Conservation (phyloP, 2,888 invertebrate species). For the Mesoligia furuncula region DNA sequence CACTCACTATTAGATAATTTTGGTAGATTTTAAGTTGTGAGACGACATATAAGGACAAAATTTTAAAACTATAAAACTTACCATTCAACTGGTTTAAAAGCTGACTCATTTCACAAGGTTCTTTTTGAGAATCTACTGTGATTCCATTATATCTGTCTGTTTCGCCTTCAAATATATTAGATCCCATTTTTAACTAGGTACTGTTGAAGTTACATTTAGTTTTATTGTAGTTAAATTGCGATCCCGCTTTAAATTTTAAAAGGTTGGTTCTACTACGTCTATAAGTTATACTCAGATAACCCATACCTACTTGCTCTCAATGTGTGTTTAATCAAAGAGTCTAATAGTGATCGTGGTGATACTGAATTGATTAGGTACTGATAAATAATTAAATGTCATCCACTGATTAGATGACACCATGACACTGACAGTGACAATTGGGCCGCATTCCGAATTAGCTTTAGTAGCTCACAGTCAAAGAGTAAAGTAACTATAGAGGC, state of each 20-base stretch:
- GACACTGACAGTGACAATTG: too few species aligned
- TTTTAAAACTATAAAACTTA: conserved; percentile 74
- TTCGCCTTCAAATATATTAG: conserved; percentile 76
- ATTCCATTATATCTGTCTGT: conserved; percentile 94
- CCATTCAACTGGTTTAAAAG: conserved; percentile 91
- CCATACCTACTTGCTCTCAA: background rate
- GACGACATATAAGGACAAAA: background rate
- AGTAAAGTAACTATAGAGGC: too few species aligned
- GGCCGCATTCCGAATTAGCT: too few species aligned
- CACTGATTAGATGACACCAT: too few species aligned
- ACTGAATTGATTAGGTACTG: too few species aligned
- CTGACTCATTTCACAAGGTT: conserved; percentile 87
- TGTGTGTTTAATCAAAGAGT: too few species aligned
- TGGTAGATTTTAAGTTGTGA: background rate
- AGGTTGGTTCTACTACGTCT: background rate
- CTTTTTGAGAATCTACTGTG: conserved; percentile 92
- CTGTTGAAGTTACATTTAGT: conserved; percentile 2
- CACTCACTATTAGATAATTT: background rate
- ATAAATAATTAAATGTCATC: too few species aligned
- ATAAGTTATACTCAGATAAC: background rate
- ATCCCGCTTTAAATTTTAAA: conserved; percentile 16
- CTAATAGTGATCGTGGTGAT: too few species aligned
- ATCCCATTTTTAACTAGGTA: conserved; percentile 61
- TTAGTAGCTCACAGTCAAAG: too few species aligned
- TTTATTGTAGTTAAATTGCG: background rate